Conservation (phyloP, 2,113 vertebrate species). For the Callospermophilus lateralis region DNA sequence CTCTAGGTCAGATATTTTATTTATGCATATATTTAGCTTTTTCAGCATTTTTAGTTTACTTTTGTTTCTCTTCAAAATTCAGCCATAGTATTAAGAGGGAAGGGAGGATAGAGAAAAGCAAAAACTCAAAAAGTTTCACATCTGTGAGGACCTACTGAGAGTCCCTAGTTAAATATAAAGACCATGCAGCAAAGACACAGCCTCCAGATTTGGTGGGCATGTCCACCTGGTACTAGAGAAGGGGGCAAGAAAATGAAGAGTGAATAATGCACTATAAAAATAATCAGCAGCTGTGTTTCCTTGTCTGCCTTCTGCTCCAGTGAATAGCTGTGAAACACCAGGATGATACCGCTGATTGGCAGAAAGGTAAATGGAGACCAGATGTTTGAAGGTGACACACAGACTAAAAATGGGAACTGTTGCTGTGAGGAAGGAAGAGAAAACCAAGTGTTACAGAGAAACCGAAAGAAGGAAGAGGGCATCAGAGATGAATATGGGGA, state of each 20-base stretch:
- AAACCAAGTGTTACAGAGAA: background rate
- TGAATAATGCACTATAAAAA: constrained; percentile 33
- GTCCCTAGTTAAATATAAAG: rapidly evolving
- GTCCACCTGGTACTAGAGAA: background rate
- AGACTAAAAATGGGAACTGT: constrained; percentile 62
- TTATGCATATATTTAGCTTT: background rate
- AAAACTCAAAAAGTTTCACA: background rate
- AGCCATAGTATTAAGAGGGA: background rate
- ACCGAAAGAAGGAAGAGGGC: background rate
- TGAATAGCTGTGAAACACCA: constrained; percentile 63
- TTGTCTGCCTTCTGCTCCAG: constrained; percentile 63
- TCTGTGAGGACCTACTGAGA: background rate
- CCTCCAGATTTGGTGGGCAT: background rate
- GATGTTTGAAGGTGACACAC: constrained; percentile 74
- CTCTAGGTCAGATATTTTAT: background rate
- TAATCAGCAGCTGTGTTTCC: constrained; percentile 46
- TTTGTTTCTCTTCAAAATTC: background rate
- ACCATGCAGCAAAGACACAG: background rate
- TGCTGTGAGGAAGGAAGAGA: constrained; percentile 50
- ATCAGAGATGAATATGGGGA: background rate
- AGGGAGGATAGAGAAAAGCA: background rate
- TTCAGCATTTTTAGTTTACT: background rate
- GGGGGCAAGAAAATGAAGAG: background rate
- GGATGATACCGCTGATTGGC: constrained; percentile 17
- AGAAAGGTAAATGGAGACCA: constrained; percentile 78